Evolutionary conservation across 2,888 invertebrate species (phyloP), one percentile per base, ranked within the genome.

Genomic region (Parnassius orleans): DNA sequence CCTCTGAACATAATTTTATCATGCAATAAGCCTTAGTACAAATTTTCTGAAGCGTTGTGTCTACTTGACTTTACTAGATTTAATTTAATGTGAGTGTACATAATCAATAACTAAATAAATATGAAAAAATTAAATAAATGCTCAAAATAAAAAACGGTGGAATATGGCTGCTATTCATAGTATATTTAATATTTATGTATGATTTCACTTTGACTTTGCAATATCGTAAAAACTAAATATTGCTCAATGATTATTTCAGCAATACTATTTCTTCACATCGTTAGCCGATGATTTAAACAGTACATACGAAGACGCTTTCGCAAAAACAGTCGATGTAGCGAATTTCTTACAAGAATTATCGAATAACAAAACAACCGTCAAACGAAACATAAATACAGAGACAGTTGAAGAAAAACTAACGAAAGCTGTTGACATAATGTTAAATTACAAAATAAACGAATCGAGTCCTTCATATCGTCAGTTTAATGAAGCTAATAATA

Each of bases 251-350:
- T 5, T 65, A 58, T 60, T 86, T 12, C 81, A 91, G 91, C 89
- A 91, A 89, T 87, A 86, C 64, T 84, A 77, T 65, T 81, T 89
- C 68, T 91, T 80, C 68, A 83, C 79, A 0, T 69, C 81, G 14
- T 75, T 76, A 43, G 80, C 77, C 7, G 66, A 76, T 65, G 80
- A 86, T 44, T 64, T 87, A 15, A 81, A 80, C 0, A 90, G 91
- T 64, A 77, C 72, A 3, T 90, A 77, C 48, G 79, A 80, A 73
- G 72, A 73, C 0, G 83, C 87, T 2, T 90, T 80, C 67, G 69
- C 64, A 0, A 84, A 83, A 69, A 72, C 77, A 1, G 74, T 71
- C 1, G 70, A 78, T 56, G 66, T 91, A 19, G 65, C 74, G 0
- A 70, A 76, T 2, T 72, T 79, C 10, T 15, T 88, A 9, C 72